Percentiles rank a stretch among this genome's conserved stretches.
These are phyloP conservation scores for Dendrolimus houi DNA, from an alignment of 2,888 invertebrate species.

Conservation along the genomic window DNA sequence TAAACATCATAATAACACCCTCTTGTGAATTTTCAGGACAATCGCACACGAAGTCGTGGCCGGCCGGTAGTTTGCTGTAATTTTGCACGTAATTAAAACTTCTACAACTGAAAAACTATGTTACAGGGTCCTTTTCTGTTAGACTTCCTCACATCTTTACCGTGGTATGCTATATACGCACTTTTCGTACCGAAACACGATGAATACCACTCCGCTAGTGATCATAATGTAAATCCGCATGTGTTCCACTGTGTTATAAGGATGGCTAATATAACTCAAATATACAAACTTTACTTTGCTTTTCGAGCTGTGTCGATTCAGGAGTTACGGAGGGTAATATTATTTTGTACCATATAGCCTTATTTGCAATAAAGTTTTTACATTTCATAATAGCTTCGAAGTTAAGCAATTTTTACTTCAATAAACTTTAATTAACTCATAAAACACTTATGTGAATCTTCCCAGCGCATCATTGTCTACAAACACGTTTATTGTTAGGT, in stretches of 20 bases:
- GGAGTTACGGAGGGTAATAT: slow-evolving; percentile 55
- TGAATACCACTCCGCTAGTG: slow-evolving; percentile 41
- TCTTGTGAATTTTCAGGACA: too few species aligned
- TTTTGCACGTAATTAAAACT: too few species aligned
- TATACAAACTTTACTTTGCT: slow-evolving; percentile 56
- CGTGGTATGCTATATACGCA: slow-evolving; percentile 58
- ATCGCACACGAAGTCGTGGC: too few species aligned
- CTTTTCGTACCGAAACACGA: slow-evolving; percentile 46
- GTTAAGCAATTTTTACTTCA: too few species aligned
- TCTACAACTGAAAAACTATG: background rate
- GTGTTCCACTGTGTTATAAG: slow-evolving; percentile 50
- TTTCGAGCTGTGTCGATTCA: slow-evolving; percentile 61
- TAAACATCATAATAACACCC: too few species aligned
- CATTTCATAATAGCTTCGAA: too few species aligned
- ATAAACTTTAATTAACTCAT: too few species aligned
- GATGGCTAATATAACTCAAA: slow-evolving; percentile 59
- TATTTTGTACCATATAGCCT: background rate
- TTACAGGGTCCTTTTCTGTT: slow-evolving; percentile 55
- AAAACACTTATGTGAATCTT: too few species aligned
- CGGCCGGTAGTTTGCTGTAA: too few species aligned
- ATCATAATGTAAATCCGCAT: slow-evolving; percentile 40
- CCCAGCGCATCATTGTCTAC: too few species aligned
- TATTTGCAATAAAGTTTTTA: too few species aligned
- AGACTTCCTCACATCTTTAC: slow-evolving; percentile 63
- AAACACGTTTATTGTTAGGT: too few species aligned